phyloP scores from a whole-genome alignment of 2,888 invertebrate genomes.

The Drosophila parthenogenetica region DNA sequence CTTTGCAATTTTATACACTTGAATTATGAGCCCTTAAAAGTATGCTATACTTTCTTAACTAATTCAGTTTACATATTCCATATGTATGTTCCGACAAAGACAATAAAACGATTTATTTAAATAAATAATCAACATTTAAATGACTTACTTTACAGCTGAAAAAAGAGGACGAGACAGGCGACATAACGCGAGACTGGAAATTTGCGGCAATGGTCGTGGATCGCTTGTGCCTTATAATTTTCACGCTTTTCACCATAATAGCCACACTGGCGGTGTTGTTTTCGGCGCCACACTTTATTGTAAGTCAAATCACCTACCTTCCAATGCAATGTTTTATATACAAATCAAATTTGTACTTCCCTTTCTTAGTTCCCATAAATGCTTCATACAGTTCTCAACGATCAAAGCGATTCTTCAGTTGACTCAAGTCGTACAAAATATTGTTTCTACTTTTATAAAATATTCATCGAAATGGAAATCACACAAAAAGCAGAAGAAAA shows the following conservation, averaged over 20 bases:
- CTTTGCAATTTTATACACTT: too few species aligned
- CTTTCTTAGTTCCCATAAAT: conserved; percentile 78
- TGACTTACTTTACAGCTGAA: conserved; percentile 87
- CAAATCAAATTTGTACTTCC: too few species aligned
- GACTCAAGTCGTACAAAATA: conserved; percentile 55
- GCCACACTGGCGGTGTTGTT: conserved; percentile 98
- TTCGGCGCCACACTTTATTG: conserved; percentile 98
- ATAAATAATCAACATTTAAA: too few species aligned
- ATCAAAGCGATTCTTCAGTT: conserved; percentile 44
- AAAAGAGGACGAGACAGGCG: conserved; percentile 96
- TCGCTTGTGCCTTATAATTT: conserved; percentile 99
- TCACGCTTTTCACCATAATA: conserved; percentile 98
- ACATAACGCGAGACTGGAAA: conserved; percentile 98
- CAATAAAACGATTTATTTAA: too few species aligned
- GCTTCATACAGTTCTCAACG: conserved; percentile 36
- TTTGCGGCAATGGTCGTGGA: conserved; percentile 99
- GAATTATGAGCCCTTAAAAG: too few species aligned
- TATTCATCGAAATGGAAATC: conserved; percentile 5
- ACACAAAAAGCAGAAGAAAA: conserved; percentile 11
- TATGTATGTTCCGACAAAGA: too few species aligned
- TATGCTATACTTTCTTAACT: too few species aligned
- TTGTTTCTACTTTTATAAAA: conserved; percentile 70
- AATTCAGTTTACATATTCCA: too few species aligned
- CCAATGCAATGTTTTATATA: too few species aligned
- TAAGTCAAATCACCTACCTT: conserved; percentile 83